Base-by-base conservation (phyloP, 2,113 vertebrate species). In the Craseonycteris thonglongyai region DNA sequence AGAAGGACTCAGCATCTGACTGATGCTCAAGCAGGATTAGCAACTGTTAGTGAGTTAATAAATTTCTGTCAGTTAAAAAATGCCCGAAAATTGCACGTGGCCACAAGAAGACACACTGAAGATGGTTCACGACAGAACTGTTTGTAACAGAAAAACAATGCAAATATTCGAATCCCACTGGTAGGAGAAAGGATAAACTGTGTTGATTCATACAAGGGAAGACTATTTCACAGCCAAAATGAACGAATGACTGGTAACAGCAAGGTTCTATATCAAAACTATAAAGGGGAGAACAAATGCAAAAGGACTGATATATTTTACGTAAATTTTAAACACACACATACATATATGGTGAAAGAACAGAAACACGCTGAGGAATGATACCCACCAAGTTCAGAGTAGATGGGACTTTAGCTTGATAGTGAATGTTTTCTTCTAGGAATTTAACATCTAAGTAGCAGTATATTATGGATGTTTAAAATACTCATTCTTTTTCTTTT, bases 381-480 rank as follows among this genome's bases (percentile, higher is more conserved):
- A 61, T 2, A 24, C 1, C 14, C 30, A 30, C 42, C 18, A 59
- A 30, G 12, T 71, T 66, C 76, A 68, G 54, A 63, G 19, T 18
- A 7, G n/a, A 28, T 3, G 4, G 0, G 5, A 49, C 21, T 28
- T 38, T 9, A 63, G 71, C 3, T 49, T 61, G 1, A 15, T 3
- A 63, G 24, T 22, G 33, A 49, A 74, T 15, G 30, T 58, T 71
- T 75, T 56, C 71, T 54, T 61, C 49, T 47, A 49, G 56, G 59
- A 79, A 51, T 38, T 51, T 59, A 84, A 59, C 58, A 65, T 42
- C n/a, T 30, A 83, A 65, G 54, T 11, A 76, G 40, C 33, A 78
- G 59, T n/a, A 30, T 7, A 28, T 7, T 54, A n/a, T 0, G 6
- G 59, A 19, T 65, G 42, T 68, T 74, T 40, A 83, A 80, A 78